Base-by-base conservation (phyloP, 2,888 invertebrate genomes). In the Lymantria monacha region DNA sequence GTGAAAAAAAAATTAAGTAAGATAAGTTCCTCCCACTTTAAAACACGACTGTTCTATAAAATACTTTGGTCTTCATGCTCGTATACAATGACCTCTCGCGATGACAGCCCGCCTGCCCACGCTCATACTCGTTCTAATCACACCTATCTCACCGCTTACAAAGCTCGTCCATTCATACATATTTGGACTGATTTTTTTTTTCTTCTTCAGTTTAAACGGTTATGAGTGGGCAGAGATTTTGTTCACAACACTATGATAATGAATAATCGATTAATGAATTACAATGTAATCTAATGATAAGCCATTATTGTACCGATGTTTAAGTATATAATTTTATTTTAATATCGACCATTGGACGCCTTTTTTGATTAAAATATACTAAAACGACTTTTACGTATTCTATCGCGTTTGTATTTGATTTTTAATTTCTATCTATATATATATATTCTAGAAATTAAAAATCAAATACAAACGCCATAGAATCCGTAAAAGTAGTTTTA, bases 91-190 rank as follows among this genome's bases (percentile, higher is more conserved):
- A 86, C 85, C 84, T 74, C 79, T 73, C 66, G 68, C 83, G 89
- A 86, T 85, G 89, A 90, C 89, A 89, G 85, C 69, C 72, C 74
- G 74, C 68, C 83, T 72, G 83, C 90, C 88, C 89, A 87, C 90
- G 87, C 87, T 79, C 76, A 74, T 49, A 73, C 76, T 72, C 68
- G 69, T 79, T 85, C 87, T 88, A 87, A 89, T 87, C 87, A 87
- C 84, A 86, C 83, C 83, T 87, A 85, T 85, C 83, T 80, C 69
- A 62, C 70, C 70, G 69, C 75, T 72, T 64, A 69, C 63, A 71
- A 72, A 70, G 71, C 69, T 63, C 74, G 79, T 82, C 81, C 85
- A 87, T 87, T 87, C 85, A 86, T 84, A 74, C 81, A 82, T 84
- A 81, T 82, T 80, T 81, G 79, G 77, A 78, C 73, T 66, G 76